phyloP scores from a whole-genome alignment of 2,888 invertebrate species.

The Philereme transversata region DNA sequence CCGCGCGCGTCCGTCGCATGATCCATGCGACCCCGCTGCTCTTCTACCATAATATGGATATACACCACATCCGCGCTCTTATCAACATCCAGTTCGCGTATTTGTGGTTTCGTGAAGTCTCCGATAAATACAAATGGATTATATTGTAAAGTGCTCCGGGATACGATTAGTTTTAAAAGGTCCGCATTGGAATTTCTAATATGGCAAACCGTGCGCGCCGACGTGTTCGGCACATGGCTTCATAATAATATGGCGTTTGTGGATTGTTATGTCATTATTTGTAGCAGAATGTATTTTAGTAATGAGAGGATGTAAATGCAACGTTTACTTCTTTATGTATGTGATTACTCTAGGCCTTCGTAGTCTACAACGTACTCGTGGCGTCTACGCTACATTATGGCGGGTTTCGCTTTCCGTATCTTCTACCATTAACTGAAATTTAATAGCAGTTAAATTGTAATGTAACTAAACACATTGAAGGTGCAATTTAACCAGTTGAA shows the following conservation, averaged over 20 bases:
- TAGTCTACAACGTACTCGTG: slow-evolving; percentile 63
- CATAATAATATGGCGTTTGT: slow-evolving; percentile 74
- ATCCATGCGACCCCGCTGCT: slow-evolving; percentile 72
- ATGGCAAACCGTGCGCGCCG: slow-evolving; percentile 74
- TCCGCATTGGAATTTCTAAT: slow-evolving; percentile 81
- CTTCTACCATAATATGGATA: slow-evolving; percentile 79
- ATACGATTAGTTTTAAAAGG: slow-evolving; percentile 69
- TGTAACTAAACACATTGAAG: slow-evolving; percentile 5
- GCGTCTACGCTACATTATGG: slow-evolving; percentile 77
- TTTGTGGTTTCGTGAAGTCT: slow-evolving; percentile 81
- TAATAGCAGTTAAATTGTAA: neutral
- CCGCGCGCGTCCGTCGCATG: slow-evolving; percentile 80
- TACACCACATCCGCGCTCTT: slow-evolving; percentile 78
- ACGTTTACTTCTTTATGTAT: slow-evolving; percentile 20
- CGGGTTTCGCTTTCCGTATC: slow-evolving; percentile 59
- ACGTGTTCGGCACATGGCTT: slow-evolving; percentile 81
- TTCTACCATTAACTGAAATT: slow-evolving; percentile 7
- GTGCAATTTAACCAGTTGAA: slow-evolving; percentile 17
- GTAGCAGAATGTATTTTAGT: slow-evolving; percentile 54
- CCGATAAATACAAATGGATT: slow-evolving; percentile 82
- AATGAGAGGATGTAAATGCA: slow-evolving; percentile 62
- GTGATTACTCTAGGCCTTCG: slow-evolving; percentile 12
- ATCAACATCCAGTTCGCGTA: slow-evolving; percentile 78
- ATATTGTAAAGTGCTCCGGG: slow-evolving; percentile 78
- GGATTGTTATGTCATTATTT: slow-evolving; percentile 65